Percentiles rank a stretch among this genome's conserved stretches.
Evolutionary conservation across 2,113 vertebrate species (phyloP).

Genomic region (Myodes glareolus): DNA sequence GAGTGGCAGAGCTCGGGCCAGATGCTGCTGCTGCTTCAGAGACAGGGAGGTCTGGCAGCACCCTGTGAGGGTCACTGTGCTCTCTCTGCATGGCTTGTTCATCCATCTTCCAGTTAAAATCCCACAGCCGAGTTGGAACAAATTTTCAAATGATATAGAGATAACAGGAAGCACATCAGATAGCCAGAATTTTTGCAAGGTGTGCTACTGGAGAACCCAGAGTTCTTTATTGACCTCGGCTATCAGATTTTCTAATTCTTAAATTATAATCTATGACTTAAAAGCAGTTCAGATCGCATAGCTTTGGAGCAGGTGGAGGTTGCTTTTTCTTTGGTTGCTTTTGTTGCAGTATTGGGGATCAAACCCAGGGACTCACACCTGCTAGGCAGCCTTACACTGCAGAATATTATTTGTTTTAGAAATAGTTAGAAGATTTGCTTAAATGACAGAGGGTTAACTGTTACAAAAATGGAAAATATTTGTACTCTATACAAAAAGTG

Average conservation of each 20-base stretch:
- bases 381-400: background rate
- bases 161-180: background rate
- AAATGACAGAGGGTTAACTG: slow-evolving; percentile 80
- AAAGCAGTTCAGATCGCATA: background rate
- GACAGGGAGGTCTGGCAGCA: background rate
- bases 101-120: background rate
- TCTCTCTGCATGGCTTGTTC: background rate
- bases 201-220: background rate
- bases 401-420: slow-evolving; percentile 50
- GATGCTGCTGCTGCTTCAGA: background rate
- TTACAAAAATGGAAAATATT: slow-evolving; percentile 85
- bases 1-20: background rate
- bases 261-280: background rate
- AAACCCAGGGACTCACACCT: background rate
- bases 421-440: slow-evolving; percentile 86
- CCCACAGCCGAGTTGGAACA: background rate
- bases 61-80: background rate
- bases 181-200: slow-evolving; percentile 2
- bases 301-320: background rate
- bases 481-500: slow-evolving; percentile 85
- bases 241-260: slow-evolving; percentile 5
- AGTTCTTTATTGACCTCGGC: background rate
- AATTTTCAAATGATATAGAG: background rate
- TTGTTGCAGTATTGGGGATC: background rate
- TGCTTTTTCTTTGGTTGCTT: background rate